Evolutionary conservation across 2,113 vertebrate genomes (phyloP).

Genomic region (Malurus melanocephalus): DNA sequence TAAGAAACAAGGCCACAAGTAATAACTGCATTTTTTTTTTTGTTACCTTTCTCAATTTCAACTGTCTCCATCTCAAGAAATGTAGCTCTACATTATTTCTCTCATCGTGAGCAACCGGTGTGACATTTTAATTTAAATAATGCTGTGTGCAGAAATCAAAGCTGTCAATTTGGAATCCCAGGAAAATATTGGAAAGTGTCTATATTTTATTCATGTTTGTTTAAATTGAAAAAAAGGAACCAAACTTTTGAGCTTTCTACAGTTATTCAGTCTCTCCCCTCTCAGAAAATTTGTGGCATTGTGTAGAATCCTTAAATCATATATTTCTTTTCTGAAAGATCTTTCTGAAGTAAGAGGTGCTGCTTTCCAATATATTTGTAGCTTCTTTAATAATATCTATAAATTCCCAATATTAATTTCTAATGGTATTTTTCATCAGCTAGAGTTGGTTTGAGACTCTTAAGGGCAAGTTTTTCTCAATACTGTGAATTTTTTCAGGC

Average conservation of each 20-base stretch:
- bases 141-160: background rate
- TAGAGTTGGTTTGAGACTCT: background rate
- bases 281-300: background rate
- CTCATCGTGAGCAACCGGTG: background rate
- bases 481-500: background rate
- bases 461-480: background rate
- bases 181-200: background rate
- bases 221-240: background rate
- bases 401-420: background rate
- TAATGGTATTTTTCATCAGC: background rate
- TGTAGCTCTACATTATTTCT: background rate
- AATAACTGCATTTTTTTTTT: background rate
- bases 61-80: background rate
- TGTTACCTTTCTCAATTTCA: background rate
- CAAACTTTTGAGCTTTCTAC: background rate
- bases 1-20: background rate
- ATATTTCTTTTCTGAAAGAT: background rate
- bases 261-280: background rate
- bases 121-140: constrained; percentile 27
- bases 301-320: background rate
- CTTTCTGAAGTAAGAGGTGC: background rate
- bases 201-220: background rate
- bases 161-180: background rate
- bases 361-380: background rate
- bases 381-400: background rate